phyloP scores from a whole-genome alignment of 2,113 vertebrate genomes.

The Stomatorhinus ivindoensis region DNA sequence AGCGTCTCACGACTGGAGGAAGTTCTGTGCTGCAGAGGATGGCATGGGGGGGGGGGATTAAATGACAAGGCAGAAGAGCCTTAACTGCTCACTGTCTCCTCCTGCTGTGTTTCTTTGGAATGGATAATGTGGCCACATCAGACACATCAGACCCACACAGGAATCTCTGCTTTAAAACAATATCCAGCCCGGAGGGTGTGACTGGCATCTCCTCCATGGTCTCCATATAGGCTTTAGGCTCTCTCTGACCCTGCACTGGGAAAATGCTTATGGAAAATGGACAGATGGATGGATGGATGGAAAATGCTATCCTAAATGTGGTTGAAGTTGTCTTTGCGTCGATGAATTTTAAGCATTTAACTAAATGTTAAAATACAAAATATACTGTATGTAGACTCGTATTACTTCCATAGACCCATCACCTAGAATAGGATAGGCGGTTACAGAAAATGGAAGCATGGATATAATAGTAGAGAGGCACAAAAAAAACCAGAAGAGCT shows the following conservation, averaged over 20 bases:
- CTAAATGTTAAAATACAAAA: background rate
- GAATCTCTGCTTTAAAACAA: background rate
- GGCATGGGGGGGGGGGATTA: background rate
- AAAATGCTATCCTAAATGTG: background rate
- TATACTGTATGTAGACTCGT: too few species aligned
- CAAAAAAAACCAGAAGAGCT: background rate
- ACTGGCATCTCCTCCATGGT: background rate
- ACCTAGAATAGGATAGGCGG: background rate
- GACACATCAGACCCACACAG: background rate
- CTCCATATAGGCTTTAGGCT: background rate
- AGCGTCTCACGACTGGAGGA: slow-evolving; percentile 2
- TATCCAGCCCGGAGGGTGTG: background rate
- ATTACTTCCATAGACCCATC: background rate
- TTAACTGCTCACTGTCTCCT: slow-evolving; percentile 26
- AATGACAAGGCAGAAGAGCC: slow-evolving; percentile 14
- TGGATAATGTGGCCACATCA: background rate
- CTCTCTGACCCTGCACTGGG: background rate
- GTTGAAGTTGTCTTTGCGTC: background rate
- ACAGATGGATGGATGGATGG: background rate
- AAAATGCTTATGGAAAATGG: background rate
- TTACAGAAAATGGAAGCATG: background rate
- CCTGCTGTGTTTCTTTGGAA: slow-evolving; percentile 19
- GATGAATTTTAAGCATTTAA: background rate
- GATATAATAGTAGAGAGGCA: background rate
- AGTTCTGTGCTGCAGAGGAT: background rate